Conservation (phyloP, 2,888 invertebrate species). For the Conomelus anceps region DNA sequence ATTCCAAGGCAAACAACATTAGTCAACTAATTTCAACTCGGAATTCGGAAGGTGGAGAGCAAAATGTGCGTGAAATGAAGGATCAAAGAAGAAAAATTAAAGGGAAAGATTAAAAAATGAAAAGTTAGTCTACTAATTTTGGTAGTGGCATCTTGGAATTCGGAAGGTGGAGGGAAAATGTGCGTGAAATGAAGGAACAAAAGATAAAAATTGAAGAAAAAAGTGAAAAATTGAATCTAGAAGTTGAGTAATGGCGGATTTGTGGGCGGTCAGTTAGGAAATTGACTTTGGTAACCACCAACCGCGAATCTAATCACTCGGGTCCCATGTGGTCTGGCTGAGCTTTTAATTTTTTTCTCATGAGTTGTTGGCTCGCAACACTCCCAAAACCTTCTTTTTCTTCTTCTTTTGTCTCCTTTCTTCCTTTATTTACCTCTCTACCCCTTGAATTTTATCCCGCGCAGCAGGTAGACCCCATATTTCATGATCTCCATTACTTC, state of each 20-base stretch:
- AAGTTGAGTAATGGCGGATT: neutral
- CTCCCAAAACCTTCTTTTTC: neutral
- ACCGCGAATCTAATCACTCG: neutral
- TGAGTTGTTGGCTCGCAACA: neutral
- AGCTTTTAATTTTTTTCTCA: neutral
- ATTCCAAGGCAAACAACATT: neutral
- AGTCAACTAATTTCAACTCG: neutral
- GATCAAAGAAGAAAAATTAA: no score
- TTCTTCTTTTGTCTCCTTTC: neutral
- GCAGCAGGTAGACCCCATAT: neutral
- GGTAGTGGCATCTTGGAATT: neutral
- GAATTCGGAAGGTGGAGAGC: neutral
- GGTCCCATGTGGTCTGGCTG: neutral
- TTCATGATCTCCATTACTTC: neutral
- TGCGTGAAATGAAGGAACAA: neutral
- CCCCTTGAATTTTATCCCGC: neutral
- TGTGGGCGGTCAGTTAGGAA: neutral
- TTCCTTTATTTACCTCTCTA: neutral
- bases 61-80: neutral
- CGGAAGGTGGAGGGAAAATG: neutral
- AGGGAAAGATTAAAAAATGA: no score
- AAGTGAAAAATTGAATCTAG: neutral
- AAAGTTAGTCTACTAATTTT: neutral
- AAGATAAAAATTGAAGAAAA: no score
- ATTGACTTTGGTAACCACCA: neutral